Base-by-base conservation (phyloP, 35 echinoderm and acorn worm genomes). In the Heliocidaris tuberculata region DNA sequence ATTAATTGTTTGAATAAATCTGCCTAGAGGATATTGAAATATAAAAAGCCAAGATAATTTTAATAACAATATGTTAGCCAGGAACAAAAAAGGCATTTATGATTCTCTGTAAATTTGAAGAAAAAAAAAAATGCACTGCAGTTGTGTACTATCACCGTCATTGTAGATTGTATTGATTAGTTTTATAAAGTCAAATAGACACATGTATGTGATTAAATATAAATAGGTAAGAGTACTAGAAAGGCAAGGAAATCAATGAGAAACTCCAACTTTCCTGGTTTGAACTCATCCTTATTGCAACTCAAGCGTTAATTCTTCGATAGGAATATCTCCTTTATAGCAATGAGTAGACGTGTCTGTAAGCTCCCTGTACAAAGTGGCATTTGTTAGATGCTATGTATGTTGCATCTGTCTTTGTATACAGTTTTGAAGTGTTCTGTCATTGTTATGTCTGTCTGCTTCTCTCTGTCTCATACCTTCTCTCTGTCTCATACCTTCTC, bases 291-390 rank as follows among this genome's bases (percentile, higher is more conserved):
- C 65, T 78, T 2, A 27, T 78, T 27, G 7, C 65, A 78, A 27
- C 52, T 56, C 52, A 2, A 56, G 52, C 11, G 15, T 56, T 56
- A 56, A 78, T 0, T 78, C 27, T n/a, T 78, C n/a, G 17, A 8
- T 7, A 78, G 27, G 10, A 56, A 56, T 13, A 56, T 56, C 15
- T 15, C 52, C 15, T 56, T 27, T n/a, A 2, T 78, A 78, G 65
- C 65, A 78, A 78, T 78, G 65, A 78, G 21, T 78, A 78, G 65
- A 78, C 65, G 65, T 78, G 65, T 78, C 65, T 78, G 65, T 78
- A 78, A 78, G 65, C 65, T 78, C 65, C 65, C 65, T 78, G 21
- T 78, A 78, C 65, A n/a, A 78, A 70, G 12, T 2, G 12, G 65
- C 21, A 78, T 2, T 78, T 78, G 65, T 24, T 27, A 21, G 65